Conservation (phyloP, 2,113 vertebrate species). For the Mohoua ochrocephala region DNA sequence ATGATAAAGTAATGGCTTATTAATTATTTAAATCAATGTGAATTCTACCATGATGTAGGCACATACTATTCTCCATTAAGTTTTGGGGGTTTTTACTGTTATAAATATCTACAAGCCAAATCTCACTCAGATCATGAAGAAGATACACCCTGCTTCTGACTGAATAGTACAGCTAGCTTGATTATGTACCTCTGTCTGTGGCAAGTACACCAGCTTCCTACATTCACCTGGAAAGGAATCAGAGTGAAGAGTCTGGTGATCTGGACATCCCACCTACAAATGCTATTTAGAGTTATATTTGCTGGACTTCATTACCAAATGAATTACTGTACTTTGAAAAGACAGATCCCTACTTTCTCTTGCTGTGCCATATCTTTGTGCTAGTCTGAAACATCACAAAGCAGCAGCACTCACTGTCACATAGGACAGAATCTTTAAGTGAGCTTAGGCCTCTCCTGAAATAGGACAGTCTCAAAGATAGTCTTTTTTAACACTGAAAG, state of each 20-base stretch:
- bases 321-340: background rate
- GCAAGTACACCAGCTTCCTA: background rate
- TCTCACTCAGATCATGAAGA: background rate
- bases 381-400: background rate
- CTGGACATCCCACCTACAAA: background rate
- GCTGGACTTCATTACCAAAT: background rate
- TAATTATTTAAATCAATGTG: constrained; percentile 3
- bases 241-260: background rate
- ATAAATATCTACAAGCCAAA: background rate
- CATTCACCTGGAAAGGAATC: background rate
- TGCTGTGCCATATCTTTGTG: background rate
- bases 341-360: background rate
- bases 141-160: background rate
- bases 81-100: background rate
- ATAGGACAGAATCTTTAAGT: background rate
- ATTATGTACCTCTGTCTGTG: background rate
- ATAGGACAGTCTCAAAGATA: background rate
- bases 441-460: background rate
- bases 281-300: background rate
- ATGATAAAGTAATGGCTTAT: background rate
- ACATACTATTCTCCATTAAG: background rate
- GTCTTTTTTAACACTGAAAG: background rate
- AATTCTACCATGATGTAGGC: background rate
- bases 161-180: background rate
- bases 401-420: background rate